Evolutionary conservation across 2,888 invertebrate genomes (phyloP).

Genomic region (Caenorhabditis becei): DNA sequence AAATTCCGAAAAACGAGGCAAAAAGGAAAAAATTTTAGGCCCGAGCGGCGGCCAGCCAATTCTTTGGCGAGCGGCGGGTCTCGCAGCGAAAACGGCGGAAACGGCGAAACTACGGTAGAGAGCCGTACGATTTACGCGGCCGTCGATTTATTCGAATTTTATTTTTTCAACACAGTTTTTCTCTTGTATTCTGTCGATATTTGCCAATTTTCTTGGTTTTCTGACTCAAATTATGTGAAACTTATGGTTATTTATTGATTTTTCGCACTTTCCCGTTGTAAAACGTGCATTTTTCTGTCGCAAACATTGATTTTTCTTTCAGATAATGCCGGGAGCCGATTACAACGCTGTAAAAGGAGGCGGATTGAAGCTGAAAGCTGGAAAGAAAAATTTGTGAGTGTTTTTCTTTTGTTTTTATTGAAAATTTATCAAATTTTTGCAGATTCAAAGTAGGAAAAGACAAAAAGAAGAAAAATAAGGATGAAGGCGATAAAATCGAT

Average conservation of each 20-base stretch:
- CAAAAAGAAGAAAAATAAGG: constrained; percentile 69
- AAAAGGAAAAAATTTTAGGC: constrained; percentile 45
- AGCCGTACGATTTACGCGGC: constrained; percentile 47
- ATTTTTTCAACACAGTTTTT: constrained; percentile 16
- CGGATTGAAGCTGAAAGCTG: constrained; percentile 78
- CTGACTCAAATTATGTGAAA: neutral
- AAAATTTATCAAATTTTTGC: constrained; percentile 44
- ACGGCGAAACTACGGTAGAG: constrained; percentile 40
- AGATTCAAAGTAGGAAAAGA: constrained; percentile 77
- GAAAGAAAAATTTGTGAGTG: constrained; percentile 76
- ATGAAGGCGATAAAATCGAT: constrained; percentile 64
- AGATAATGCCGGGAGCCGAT: constrained; percentile 60
- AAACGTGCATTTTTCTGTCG: neutral
- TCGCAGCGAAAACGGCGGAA: constrained; percentile 33
- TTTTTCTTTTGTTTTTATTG: constrained; percentile 7
- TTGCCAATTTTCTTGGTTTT: neutral
- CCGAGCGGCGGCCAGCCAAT: neutral
- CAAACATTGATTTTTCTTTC: neutral
- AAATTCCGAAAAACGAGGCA: constrained; percentile 8
- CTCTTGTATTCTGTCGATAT: constrained; percentile 4
- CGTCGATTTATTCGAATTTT: constrained; percentile 8
- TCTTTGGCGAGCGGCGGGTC: constrained; percentile 15
- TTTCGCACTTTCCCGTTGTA: neutral
- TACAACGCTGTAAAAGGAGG: constrained; percentile 74
- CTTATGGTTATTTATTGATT: neutral